These are phyloP conservation scores for Pharmacophagus antenor DNA, from an alignment of 2,888 invertebrate species.

Conservation along the genomic window DNA sequence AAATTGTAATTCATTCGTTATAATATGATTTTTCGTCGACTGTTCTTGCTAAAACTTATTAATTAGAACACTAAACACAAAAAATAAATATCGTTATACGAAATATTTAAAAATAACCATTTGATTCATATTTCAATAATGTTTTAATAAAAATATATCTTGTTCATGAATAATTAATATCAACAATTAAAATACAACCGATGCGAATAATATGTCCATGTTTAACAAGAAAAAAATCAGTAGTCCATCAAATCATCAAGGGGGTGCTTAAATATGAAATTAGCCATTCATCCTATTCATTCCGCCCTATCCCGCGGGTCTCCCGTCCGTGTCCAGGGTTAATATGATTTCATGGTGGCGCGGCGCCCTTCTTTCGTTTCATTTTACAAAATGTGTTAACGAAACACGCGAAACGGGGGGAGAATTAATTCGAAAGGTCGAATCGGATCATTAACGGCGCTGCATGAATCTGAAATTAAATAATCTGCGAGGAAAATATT, in stretches of 20 bases:
- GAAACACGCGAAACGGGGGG: constrained; percentile 44
- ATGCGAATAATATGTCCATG: not conserved
- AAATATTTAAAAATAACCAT: no score
- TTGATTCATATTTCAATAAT: no score
- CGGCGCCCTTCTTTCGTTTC: constrained; percentile 42
- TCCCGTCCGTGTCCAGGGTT: constrained; percentile 39
- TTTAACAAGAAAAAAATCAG: not conserved
- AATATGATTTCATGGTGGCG: constrained; percentile 49
- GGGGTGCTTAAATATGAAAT: constrained; percentile 39
- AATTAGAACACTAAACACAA: no score
- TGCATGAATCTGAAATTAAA: not conserved
- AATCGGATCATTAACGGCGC: not conserved
- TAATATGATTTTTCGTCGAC: no score
- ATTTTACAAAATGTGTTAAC: constrained; percentile 50
- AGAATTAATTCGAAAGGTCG: constrained; percentile 42
- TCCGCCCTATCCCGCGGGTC: constrained; percentile 41
- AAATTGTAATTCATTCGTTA: no score
- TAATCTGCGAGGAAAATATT: not conserved
- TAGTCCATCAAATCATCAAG: constrained; percentile 22
- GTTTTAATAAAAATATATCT: no score
- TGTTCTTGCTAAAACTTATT: no score
- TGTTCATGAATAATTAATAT: no score
- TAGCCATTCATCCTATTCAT: constrained; percentile 41
- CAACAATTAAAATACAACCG: not conserved
- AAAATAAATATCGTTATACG: no score